Evolutionary conservation across 2,888 invertebrate genomes (phyloP), one percentile per base, ranked within the genome.

Genomic region (Cryptocephalus primarius): DNA sequence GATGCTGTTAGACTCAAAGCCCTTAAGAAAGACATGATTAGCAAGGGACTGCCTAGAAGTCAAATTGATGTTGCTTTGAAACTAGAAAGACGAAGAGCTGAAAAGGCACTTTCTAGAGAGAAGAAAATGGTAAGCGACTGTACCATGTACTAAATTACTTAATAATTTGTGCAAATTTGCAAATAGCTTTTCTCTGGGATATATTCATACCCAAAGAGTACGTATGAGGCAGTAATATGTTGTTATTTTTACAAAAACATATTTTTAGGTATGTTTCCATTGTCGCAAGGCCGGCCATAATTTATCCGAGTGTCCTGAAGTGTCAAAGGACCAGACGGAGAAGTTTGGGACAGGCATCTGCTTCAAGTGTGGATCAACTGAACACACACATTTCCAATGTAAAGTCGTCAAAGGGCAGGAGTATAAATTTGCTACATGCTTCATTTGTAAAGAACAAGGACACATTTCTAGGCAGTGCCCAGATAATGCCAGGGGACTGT

Each of bases 341-440:
- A 55, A 59, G 9, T 65, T 71, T 0, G 75, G 73, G 6, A 77
- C 78, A 42, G 87, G 86, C 8, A 79, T 90, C 42, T 91, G 91
- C 62, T 91, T 86, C 62, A 90, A 90, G 67, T 92, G 92, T 69
- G 92, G 92, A 1, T 90, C 90, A 0, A 87, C 87, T 4, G 91
- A 91, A 64, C 92, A 92, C 63, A 80, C 79, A 9, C 82, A 84
- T 59, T 80, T 80, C 62, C 79, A 83, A 60, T 86, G 86, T 59
- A 81, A 79, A 72, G 82, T 83, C 1, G 77, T 77, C 33, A 77
- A 72, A 55, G 75, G 76, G 38, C 76, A 79, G 50, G 80, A 82
- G 48, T 89, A 80, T 60, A 79, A 85, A 62, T 90, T 82, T 72
- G 92, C 92, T 0, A 82, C 80, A 45, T 94, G 93, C 68, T 93